These are phyloP conservation scores for Trididemnum miniatum DNA, from an alignment of 23 tunicate genomes.

Conservation along the genomic window DNA sequence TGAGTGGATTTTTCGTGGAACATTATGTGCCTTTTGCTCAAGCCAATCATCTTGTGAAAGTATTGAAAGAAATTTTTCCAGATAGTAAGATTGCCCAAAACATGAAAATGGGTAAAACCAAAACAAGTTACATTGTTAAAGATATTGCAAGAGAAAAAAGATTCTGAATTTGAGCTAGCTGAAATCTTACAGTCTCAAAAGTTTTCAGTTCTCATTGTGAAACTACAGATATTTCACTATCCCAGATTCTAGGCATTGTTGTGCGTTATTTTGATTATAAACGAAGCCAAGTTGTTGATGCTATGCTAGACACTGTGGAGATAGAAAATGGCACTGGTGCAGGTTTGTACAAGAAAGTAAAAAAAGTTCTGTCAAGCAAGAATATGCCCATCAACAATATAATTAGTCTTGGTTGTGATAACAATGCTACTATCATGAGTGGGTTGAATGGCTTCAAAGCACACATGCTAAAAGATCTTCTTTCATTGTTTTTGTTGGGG, in stretches of 20 bases:
- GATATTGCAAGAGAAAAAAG: not conserved
- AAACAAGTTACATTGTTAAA: not conserved
- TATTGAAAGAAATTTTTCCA: not conserved
- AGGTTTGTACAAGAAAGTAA: not conserved
- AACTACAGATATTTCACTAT: not conserved
- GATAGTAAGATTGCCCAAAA: not conserved
- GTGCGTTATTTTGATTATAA: not conserved
- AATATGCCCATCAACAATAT: not conserved
- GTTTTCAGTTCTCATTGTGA: not conserved
- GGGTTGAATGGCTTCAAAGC: not conserved
- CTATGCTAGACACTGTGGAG: not conserved
- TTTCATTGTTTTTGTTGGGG: not conserved
- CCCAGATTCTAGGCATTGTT: not conserved
- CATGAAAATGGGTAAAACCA: not conserved
- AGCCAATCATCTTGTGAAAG: not conserved
- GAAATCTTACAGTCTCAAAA: not conserved
- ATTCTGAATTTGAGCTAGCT: not conserved
- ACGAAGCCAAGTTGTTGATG: not conserved
- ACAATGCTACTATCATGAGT: not conserved
- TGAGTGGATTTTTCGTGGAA: not conserved
- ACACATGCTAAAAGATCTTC: not conserved
- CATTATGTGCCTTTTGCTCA: not conserved
- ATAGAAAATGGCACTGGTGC: not conserved
- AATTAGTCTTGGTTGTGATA: not conserved
- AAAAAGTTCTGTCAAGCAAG: not conserved